Percentiles rank a stretch among this genome's conserved stretches.
phyloP scores from a whole-genome alignment of 2,888 invertebrate genomes.

The Oligia latruncula region DNA sequence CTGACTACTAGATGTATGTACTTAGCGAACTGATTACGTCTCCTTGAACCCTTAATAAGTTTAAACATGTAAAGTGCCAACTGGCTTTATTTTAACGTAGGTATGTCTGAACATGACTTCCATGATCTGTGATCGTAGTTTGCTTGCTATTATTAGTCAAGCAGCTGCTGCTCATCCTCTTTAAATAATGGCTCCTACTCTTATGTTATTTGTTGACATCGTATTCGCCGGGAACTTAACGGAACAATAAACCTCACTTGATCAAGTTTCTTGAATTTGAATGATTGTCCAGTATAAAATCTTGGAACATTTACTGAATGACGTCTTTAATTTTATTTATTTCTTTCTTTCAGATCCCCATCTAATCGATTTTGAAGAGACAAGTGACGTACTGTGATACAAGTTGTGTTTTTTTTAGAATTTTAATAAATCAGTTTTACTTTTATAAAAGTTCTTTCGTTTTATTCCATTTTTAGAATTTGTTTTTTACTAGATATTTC shows the following conservation, averaged over 20 bases:
- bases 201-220: not conserved
- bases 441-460: constrained; percentile 24
- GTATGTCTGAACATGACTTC: not conserved
- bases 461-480: constrained; percentile 5
- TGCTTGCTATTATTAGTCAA: not conserved
- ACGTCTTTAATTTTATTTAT: not conserved
- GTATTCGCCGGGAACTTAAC: not conserved
- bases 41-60: not conserved
- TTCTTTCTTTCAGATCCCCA: constrained; percentile 28
- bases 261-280: not conserved
- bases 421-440: constrained; percentile 20
- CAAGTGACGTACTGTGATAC: not conserved
- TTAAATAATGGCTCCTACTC: not conserved
- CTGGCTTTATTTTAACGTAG: not conserved
- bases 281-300: not conserved
- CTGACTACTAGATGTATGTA: not conserved
- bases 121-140: no score
- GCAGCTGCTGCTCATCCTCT: no score
- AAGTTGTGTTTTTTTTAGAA: constrained; percentile 3
- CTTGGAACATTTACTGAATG: not conserved
- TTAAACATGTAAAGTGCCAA: not conserved
- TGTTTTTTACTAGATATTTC: not conserved
- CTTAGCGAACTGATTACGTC: not conserved
- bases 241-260: not conserved
- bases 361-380: constrained; percentile 15